phyloP scores from a whole-genome alignment of 2,113 vertebrate species.

The Myotis yumanensis region DNA sequence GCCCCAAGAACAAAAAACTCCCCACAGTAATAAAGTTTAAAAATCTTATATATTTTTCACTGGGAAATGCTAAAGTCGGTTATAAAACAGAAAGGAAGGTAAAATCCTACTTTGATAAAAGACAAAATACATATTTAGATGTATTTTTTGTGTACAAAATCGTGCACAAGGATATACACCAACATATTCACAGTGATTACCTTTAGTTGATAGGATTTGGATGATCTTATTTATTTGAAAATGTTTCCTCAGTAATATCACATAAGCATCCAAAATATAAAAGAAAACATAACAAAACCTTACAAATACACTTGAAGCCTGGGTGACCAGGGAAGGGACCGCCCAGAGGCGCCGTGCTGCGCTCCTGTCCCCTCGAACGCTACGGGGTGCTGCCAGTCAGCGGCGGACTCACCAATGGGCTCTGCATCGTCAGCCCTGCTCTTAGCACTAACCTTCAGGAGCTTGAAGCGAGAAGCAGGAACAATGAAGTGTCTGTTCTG shows the following conservation, averaged over 20 bases:
- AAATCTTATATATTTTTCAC: background rate
- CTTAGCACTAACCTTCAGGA: constrained; percentile 86
- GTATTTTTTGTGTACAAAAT: background rate
- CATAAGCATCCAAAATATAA: background rate
- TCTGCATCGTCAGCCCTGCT: background rate
- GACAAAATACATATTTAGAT: background rate
- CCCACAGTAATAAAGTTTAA: background rate
- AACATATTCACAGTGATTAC: background rate
- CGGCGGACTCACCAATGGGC: background rate
- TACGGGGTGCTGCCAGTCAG: background rate
- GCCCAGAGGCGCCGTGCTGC: background rate
- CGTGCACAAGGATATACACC: background rate
- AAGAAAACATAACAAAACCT: constrained; percentile 5
- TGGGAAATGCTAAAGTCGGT: background rate
- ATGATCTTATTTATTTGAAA: constrained; percentile 37
- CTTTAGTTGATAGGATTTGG: background rate
- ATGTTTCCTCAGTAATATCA: constrained; percentile 22
- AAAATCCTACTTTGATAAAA: background rate
- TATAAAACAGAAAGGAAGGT: background rate
- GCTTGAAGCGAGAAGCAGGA: constrained; percentile 89
- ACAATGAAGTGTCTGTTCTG: constrained; percentile 97
- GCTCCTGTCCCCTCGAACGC: background rate
- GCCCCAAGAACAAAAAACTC: background rate
- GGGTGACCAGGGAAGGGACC: background rate
- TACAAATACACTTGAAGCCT: background rate